Conservation (phyloP, 2,113 vertebrate genomes). For the Zosterops lateralis region DNA sequence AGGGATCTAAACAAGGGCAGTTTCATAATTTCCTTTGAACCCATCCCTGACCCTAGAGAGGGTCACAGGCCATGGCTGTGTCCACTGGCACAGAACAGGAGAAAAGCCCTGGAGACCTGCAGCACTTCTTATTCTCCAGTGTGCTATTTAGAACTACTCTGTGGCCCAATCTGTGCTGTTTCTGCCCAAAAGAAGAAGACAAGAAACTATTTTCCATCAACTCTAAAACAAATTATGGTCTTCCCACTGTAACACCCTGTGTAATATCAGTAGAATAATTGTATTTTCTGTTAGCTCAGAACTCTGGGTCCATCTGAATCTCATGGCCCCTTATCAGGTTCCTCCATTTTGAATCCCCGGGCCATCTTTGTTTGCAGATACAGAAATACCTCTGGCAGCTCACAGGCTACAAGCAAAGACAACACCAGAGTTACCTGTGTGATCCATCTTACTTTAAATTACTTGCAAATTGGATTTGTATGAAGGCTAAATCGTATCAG, state of each 20-base stretch:
- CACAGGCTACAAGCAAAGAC: background rate
- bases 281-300: background rate
- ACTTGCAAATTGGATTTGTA: conserved; percentile 24
- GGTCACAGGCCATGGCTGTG: background rate
- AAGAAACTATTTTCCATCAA: background rate
- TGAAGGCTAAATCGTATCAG: conserved; percentile 12
- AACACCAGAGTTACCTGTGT: background rate
- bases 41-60: background rate
- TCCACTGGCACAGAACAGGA: background rate
- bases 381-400: background rate
- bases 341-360: background rate
- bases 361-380: background rate
- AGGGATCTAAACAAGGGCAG: background rate
- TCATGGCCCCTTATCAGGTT: background rate
- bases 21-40: background rate
- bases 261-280: background rate
- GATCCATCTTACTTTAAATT: conserved; percentile 20
- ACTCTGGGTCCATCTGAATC: background rate
- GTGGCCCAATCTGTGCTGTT: background rate
- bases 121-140: background rate
- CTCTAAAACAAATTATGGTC: background rate
- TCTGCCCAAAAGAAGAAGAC: background rate
- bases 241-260: background rate
- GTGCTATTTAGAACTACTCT: background rate
- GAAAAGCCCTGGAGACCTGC: background rate